Conservation (phyloP, 2,797 vertebrate genomes). For the Smutsia gigantea region DNA sequence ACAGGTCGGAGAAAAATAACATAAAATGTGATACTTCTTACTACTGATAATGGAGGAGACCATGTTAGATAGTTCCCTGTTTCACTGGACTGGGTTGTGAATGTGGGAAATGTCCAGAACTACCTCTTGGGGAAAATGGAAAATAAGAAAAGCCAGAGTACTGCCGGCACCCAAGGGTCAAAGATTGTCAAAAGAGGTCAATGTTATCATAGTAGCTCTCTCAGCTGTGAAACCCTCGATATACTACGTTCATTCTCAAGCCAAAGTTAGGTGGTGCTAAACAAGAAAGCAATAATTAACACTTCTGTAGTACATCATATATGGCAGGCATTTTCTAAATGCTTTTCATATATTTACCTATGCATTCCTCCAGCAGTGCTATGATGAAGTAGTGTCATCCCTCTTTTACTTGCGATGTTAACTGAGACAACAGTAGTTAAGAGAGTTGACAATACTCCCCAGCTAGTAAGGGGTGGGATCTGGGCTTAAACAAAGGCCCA, state of each 20-base stretch:
- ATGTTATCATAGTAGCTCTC: background rate
- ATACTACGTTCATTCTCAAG: background rate
- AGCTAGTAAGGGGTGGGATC: background rate
- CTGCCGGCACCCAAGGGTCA: background rate
- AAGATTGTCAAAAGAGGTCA: background rate
- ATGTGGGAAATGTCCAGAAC: background rate
- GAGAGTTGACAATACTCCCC: background rate
- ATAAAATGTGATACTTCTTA: background rate
- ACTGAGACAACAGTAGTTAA: background rate
- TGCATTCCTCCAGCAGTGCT: background rate
- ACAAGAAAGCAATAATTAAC: background rate
- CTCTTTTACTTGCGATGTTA: background rate
- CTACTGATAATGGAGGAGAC: background rate
- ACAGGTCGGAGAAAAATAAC: background rate
- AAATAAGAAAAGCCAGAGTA: background rate
- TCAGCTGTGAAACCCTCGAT: background rate
- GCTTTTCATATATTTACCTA: background rate
- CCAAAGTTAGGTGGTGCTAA: background rate
- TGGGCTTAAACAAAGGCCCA: background rate
- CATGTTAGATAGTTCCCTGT: background rate
- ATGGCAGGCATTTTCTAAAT: background rate
- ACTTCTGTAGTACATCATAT: background rate
- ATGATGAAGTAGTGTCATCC: background rate
- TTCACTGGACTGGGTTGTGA: background rate
- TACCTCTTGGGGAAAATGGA: background rate